Evolutionary conservation across 1,140 invertebrate species (phyloP), one percentile per base, ranked within the genome.

Genomic region (Drosophila biarmipes): DNA sequence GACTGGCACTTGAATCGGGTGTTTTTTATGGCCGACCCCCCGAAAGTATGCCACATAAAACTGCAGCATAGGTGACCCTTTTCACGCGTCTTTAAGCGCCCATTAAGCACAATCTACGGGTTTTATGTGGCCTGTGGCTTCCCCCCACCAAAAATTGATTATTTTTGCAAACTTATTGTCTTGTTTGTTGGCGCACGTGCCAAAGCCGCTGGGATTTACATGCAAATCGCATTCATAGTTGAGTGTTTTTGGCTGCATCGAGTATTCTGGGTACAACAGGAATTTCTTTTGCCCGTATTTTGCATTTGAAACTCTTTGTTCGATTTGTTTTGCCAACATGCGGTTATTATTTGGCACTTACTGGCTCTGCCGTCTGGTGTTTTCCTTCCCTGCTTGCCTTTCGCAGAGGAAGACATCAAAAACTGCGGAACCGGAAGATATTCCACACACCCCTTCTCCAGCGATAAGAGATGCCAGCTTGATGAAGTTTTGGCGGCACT

Each of bases 371-470:
- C 29, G 31, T 15, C n/a, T 40, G 34, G 14, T 14, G 6, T 21
- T 6, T 24, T 24, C 11, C 12, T 27, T 1, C 46, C 19, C 15
- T 19, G 14, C 11, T 34, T 15, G 19, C 11, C 6, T n/a, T 10
- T 1, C 38, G 17, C 14, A 66, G 31, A 84, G 84, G 85, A 89
- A 89, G 85, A 84, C 84, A 89, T 89, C 72, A 85, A 84, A 78
- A 84, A 66, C 35, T 67, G 80, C 76, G 84, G 84, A 89, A 90
- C 56, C 86, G 76, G 78, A 84, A 68, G 78, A 78, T 80, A 84
- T 84, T 80, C 56, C 40, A 4, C 19, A 42, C 37, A 55, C 34
- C 53, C 42, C 40, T 21, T 27, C 21, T 40, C n/a, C 49, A 24
- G 37, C 52, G 77, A 86, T 85, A 86, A 86, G 77, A 77, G 61